Percentiles rank a stretch among this genome's conserved stretches.
Conservation (phyloP, 1,140 invertebrate species). For the Bactericera cockerelli region DNA sequence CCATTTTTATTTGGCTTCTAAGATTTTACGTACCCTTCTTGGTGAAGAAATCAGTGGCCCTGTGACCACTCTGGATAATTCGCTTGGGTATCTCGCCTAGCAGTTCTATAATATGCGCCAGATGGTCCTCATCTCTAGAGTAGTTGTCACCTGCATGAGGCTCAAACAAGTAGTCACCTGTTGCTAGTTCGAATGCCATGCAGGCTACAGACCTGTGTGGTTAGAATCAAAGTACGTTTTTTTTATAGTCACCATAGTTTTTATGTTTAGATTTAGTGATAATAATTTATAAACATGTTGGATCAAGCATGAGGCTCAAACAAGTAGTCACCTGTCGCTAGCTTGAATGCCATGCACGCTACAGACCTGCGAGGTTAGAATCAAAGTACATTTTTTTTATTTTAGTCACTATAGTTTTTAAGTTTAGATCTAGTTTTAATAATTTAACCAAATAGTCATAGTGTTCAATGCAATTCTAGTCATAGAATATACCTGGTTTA, state of each 20-base stretch:
- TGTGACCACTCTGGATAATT: conserved; percentile 78
- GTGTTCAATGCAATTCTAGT: no score
- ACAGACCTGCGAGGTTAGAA: conserved; percentile 57
- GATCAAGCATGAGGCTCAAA: conserved; percentile 99
- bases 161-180: conserved; percentile 98
- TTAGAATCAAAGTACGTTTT: no score
- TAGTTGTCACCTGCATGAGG: conserved; percentile 82
- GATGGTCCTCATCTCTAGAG: conserved; percentile 90
- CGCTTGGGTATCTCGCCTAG: conserved; percentile 84
- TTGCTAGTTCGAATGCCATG: conserved; percentile 97
- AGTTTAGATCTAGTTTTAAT: no score
- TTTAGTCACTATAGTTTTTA: no score
- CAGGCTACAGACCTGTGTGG: conserved; percentile 80
- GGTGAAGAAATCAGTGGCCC: conserved; percentile 86
- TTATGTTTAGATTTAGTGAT: no score
- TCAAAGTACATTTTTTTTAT: no score
- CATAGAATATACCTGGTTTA: no score
- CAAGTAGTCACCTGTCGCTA: conserved; percentile 96
- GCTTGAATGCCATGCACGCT: conserved; percentile 98
- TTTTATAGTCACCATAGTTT: no score
- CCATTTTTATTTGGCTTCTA: no score
- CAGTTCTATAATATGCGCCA: conserved; percentile 96
- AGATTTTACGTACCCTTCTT: no score
- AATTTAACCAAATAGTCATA: no score
- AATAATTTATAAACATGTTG: no score